These are phyloP conservation scores for Momotus momota DNA, from an alignment of 2,797 vertebrate genomes.

Conservation along the genomic window DNA sequence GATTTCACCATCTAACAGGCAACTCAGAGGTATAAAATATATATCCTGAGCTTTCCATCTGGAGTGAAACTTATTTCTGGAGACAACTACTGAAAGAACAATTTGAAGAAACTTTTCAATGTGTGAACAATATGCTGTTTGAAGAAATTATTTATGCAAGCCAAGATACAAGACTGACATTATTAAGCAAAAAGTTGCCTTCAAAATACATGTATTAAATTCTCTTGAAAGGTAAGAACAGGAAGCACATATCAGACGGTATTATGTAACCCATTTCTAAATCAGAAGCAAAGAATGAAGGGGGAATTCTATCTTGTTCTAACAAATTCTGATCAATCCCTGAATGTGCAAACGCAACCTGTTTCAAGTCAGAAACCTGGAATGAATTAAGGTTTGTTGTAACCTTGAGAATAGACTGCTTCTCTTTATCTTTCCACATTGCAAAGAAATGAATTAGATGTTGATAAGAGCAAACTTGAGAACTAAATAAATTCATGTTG, in stretches of 20 bases:
- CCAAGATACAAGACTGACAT: neutral
- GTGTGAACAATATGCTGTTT: neutral
- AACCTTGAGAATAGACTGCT: neutral
- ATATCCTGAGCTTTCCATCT: rapidly evolving
- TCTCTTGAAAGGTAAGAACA: neutral
- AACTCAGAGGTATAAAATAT: neutral
- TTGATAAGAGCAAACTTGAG: neutral
- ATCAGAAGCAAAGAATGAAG: neutral
- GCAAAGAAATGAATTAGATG: neutral
- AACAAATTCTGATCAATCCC: neutral
- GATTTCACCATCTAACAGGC: neutral
- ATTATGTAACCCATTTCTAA: neutral
- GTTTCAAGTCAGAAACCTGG: neutral
- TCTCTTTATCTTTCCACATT: neutral
- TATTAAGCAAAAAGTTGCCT: neutral
- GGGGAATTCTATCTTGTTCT: conserved; percentile 7
- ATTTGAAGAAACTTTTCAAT: neutral
- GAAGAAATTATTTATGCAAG: neutral
- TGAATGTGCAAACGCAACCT: neutral
- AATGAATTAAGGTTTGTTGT: neutral
- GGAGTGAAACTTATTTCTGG: neutral
- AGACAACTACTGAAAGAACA: neutral
- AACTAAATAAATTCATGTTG: neutral
- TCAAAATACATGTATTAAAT: neutral
- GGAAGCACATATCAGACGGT: neutral